Base-by-base conservation (phyloP, 2,113 vertebrate genomes). In the Melanostigma gelatinosum region DNA sequence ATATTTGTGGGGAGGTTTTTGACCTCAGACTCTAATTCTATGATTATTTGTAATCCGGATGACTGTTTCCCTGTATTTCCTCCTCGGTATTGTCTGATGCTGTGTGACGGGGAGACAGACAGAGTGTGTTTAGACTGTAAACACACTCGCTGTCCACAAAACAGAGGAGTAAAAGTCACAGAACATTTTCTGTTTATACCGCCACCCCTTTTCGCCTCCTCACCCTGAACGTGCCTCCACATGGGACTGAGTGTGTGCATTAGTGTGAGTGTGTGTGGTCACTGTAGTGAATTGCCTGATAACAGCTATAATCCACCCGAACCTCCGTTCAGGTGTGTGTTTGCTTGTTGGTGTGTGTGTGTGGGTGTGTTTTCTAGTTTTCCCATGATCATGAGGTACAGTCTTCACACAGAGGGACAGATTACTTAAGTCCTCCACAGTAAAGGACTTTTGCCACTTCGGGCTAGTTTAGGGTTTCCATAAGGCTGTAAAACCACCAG, bases 141-240 rank as follows among this genome's bases (percentile, higher is more conserved):
- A 92, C 85, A 86, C 29, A 74, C 77, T 79, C 12, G 16, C 62
- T 52, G 72, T 44, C 73, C 77, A 66, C 46, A 88, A 86, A 90
- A 71, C 68, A 78, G 80, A 75, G 60, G 54, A 84, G 69, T 60
- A 80, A 68, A 75, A 78, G 82, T 63, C 82, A 40, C 27, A 66
- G 84, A 82, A 88, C 82, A 89, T 60, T 85, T 84, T 84, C 22
- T 89, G 84, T 92, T 90, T 85, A 82, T 85, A 63, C 79, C 82
- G 75, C 66, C 67, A 52, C 20, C 20, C 54, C 32, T 79, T 10
- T 12, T 36, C 1, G 34, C 50, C 75, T 38, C 82, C 54, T 79
- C 62, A 72, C 71, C 79, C 72, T 11, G 72, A 36, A 64, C 68
- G 83, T 83, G 74, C 83, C 86, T 72, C 57, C 29, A 38, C 74